Conservation (phyloP, 2,113 vertebrate species). For the Ceuthmochares aereus region DNA sequence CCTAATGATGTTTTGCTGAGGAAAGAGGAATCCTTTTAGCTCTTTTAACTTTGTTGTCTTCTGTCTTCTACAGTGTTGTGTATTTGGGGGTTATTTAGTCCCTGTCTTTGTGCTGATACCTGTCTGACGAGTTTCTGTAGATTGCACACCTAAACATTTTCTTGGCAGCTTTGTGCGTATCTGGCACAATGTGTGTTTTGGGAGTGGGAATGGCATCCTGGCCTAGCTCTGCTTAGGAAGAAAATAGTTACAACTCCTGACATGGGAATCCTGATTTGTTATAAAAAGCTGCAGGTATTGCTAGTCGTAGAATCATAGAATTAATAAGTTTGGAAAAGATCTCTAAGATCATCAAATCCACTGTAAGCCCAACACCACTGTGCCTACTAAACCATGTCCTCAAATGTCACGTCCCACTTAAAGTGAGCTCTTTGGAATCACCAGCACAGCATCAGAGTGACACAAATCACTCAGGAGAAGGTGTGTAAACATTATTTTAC, state of each 20-base stretch:
- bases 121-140: neutral
- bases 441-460: no score
- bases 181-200: rapidly evolving
- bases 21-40: neutral
- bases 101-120: neutral
- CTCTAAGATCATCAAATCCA: no score
- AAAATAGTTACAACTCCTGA: neutral
- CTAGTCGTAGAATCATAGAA: neutral
- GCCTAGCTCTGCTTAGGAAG: rapidly evolving
- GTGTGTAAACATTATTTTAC: no score
- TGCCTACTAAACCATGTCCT: no score
- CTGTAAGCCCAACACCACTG: no score
- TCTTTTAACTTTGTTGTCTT: neutral
- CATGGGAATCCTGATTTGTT: neutral
- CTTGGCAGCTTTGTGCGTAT: neutral
- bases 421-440: no score
- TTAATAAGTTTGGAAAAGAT: no score
- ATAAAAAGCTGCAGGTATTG: rapidly evolving
- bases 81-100: neutral
- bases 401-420: no score
- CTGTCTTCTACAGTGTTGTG: rapidly evolving
- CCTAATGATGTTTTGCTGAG: neutral
- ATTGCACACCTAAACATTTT: rapidly evolving
- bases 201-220: neutral
- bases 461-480: no score